Evolutionary conservation across 1,140 invertebrate species (phyloP).

Genomic region (Drepana arcuata): DNA sequence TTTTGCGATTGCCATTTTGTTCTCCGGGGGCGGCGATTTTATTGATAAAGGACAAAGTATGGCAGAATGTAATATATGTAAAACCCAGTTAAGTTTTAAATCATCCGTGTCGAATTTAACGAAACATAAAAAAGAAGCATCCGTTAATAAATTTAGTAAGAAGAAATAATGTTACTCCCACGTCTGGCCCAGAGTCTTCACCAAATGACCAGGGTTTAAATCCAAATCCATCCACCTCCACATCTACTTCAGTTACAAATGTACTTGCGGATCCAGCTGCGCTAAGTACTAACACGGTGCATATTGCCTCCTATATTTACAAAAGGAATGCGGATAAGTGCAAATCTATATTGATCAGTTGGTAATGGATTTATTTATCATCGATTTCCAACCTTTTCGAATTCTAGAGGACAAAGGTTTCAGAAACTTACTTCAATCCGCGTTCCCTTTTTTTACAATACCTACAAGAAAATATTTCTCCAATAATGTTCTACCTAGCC

Average conservation of each 20-base stretch:
- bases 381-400: constrained; percentile 6
- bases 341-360: constrained; percentile 5
- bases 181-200: too few relatives aligned
- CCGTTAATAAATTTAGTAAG: too few relatives aligned
- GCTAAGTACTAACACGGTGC: background rate
- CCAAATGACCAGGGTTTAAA: too few relatives aligned
- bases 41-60: too few relatives aligned
- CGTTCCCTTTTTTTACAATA: constrained; percentile 3
- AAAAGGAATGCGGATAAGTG: constrained; percentile 5
- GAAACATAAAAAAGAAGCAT: too few relatives aligned
- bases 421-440: constrained; percentile 3
- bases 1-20: too few relatives aligned
- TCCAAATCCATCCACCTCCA: background rate
- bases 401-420: constrained; percentile 8
- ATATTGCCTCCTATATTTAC: background rate
- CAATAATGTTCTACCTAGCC: background rate
- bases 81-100: too few relatives aligned
- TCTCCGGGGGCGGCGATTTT: too few relatives aligned
- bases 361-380: constrained; percentile 7
- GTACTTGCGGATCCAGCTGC: background rate
- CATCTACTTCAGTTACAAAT: background rate
- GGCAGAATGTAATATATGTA: too few relatives aligned
- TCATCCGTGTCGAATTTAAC: too few relatives aligned
- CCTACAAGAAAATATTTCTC: constrained; percentile 12
- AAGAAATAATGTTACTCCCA: too few relatives aligned